phyloP scores from a whole-genome alignment of 2,797 vertebrate species.

The Arctocebus calabarensis region DNA sequence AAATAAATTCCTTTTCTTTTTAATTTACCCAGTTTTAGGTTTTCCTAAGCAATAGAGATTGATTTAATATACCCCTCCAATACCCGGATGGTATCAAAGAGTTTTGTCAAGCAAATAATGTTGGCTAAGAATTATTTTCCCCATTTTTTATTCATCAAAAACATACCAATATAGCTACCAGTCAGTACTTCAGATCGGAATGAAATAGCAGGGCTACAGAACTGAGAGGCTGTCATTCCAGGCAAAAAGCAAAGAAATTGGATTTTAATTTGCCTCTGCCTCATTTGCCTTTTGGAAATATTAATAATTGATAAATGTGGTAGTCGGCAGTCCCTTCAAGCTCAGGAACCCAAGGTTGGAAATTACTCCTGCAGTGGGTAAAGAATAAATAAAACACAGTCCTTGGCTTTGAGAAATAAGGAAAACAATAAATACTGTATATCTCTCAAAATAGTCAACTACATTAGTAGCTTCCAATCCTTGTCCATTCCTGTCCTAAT shows the following conservation, averaged over 20 bases:
- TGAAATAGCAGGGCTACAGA: not conserved
- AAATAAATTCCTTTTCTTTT: not conserved
- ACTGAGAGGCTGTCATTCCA: not conserved
- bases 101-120: not conserved
- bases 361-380: not conserved
- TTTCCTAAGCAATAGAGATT: not conserved
- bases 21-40: not conserved
- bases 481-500: not conserved
- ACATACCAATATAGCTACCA: not conserved
- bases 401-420: not conserved
- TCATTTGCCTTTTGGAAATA: not conserved
- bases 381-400: not conserved
- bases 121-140: not conserved
- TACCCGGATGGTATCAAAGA: not conserved
- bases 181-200: not conserved
- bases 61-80: not conserved
- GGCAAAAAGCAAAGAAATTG: not conserved
- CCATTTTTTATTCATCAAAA: not conserved
- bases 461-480: not conserved
- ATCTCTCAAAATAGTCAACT: not conserved
- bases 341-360: not conserved
- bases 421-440: not conserved
- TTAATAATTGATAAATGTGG: not conserved
- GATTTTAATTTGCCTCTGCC: slow-evolving; percentile 46
- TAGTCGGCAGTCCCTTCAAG: not conserved